These are phyloP conservation scores for Passerculus sandwichensis DNA, from an alignment of 2,797 vertebrate genomes.

Conservation along the genomic window DNA sequence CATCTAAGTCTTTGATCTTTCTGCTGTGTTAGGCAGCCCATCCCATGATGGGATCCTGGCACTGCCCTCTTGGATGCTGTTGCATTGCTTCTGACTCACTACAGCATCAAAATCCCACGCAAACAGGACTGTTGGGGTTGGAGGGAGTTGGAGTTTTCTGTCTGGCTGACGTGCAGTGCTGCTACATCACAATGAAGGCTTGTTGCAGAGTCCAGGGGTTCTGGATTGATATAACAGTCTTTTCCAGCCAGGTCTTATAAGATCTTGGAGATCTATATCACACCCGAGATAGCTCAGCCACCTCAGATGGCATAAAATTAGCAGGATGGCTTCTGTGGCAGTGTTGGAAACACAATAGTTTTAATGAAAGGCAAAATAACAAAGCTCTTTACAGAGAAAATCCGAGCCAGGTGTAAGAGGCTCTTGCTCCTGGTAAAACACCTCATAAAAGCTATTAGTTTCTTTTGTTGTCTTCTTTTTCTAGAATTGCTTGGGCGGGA, in stretches of 20 bases:
- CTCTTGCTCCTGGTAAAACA: not conserved
- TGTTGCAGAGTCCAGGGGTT: not conserved
- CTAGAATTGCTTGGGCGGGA: not conserved
- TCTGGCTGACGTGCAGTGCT: not conserved
- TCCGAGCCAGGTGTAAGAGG: not conserved
- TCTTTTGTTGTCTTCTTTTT: not conserved
- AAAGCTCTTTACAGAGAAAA: not conserved
- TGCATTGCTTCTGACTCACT: constrained; percentile 41
- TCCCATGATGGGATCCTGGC: constrained; percentile 28
- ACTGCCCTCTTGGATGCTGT: constrained; percentile 30
- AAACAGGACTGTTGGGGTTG: not conserved
- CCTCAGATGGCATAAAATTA: not conserved
- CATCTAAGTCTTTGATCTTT: constrained; percentile 67
- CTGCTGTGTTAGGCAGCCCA: constrained; percentile 20
- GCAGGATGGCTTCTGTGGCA: not conserved
- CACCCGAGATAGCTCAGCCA: not conserved
- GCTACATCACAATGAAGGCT: not conserved
- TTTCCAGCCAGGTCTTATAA: not conserved
- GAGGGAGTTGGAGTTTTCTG: not conserved
- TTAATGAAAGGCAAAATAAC: not conserved
- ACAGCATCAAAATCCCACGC: not conserved
- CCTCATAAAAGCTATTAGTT: not conserved
- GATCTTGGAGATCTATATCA: not conserved
- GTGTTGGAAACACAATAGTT: not conserved
- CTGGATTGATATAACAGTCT: not conserved